Evolutionary conservation across 2,797 vertebrate species (phyloP), one percentile per base, ranked within the genome.

Genomic region (Emys orbicularis): DNA sequence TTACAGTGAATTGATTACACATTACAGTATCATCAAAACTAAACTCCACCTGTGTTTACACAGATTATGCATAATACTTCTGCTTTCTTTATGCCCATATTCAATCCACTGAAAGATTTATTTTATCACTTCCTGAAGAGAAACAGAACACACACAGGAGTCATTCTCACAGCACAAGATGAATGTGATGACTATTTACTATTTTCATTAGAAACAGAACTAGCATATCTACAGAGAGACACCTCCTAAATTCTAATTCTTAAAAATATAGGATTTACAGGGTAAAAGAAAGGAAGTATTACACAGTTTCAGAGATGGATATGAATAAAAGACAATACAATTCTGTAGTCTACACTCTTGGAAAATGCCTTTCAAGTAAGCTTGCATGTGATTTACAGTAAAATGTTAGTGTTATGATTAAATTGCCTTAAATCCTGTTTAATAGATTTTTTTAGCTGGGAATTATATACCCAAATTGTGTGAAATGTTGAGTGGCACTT

Each of bases 21-120:
- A 57, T 49, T 29, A 34, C 80, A 29, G 76, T 8, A 0, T 6
- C 91, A 90, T 74, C 77, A 84, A 95, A 84, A 77, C 25, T 68
- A 84, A 80, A 44, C 25, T 77, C 41, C 79, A 2, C 34, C 34
- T 2, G 1, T 89, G 81, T 96, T 97, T 95, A 92, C 92, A 84
- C 44, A 92, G 79, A 23, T 90, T 97, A 83, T 89, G 96, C 96
- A 94, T 44, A 87, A 54, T 87, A 88, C 93, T 88, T 95, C 93
- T 91, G 90, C 93, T 61, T 87, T 91, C 92, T 91, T 92, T 91
- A 72, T 68, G 89, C 84, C 74, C 21, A 15, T 47, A 74, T 44
- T 44, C 25, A 74, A 13, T 74, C 12, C 37, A 74, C 12, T 49
- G 44, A 77, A 77, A 77, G 27, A 49, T 49, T 21, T 76, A 44